Base-by-base conservation (phyloP, 2,888 invertebrate genomes). In the Folsomia manolachei region DNA sequence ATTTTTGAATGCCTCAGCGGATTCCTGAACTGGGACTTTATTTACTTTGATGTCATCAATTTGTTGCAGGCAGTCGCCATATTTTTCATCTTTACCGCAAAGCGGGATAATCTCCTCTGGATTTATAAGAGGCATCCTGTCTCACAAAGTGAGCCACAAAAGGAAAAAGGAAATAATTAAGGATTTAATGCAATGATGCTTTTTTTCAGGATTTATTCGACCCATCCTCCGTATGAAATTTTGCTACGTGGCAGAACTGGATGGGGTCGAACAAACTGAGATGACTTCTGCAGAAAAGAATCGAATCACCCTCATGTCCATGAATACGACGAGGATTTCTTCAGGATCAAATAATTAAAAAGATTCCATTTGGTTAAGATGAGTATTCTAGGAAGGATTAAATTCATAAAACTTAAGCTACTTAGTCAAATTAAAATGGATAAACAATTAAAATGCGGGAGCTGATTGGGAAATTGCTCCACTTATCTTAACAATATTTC, bases 61-160 rank as follows among this genome's bases (percentile, higher is more conserved):
- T 23, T 78, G 18, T 62, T 75, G 2, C 75, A 76, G 51, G 72
- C 75, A 1, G 25, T 75, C 1, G 67, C 73, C 1, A 75, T 78
- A 27, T 78, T 78, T 39, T 67, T 71, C 61, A 76, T 78, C 26
- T 78, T 76, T 70, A 72, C 69, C 0, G 39, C 71, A 23, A 77
- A 77, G 21, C 62, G 72, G 56, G 75, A 75, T 56, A 72, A 75
- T 21, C 23, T 72, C 14, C 9, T 52, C 1, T 67, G 68, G 24
- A 60, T 75, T 0, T 69, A 72, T 27, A 51, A 70, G 4, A 70
- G 70, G 56, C 71, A 71, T 26, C 75, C 72, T 0, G 24, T 63
- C 9, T 23, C 63, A 2, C 63, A 68, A 71, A 63, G 73, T 74
- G 61, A 61, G 68, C 27, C 4, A 53, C 1, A 7, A 9, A 51